Evolutionary conservation across 2,797 vertebrate species (phyloP).

Genomic region (Thamnophis elegans): DNA sequence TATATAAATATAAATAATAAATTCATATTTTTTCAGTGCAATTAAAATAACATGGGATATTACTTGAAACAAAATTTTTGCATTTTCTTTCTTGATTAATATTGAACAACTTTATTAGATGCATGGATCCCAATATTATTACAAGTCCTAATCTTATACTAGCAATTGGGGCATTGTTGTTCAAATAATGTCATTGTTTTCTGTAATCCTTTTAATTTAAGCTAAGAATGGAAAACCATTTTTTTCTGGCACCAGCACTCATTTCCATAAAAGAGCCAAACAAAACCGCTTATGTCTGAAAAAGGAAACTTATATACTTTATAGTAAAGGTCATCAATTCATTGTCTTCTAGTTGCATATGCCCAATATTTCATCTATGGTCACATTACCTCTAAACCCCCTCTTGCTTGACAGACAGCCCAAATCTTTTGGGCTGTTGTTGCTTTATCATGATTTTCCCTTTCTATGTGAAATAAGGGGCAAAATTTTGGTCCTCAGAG

Average conservation of each 20-base stretch:
- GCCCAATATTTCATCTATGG: background rate
- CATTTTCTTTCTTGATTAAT: background rate
- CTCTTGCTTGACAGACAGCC: background rate
- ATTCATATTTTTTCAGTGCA: background rate
- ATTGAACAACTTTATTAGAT: background rate
- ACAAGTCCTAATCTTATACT: background rate
- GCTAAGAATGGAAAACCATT: background rate
- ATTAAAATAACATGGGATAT: background rate
- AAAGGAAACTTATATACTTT: background rate
- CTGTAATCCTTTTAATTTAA: background rate
- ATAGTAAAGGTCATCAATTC: background rate
- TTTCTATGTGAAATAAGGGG: background rate
- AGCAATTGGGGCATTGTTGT: background rate
- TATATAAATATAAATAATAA: too few relatives aligned
- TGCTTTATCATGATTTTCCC: background rate
- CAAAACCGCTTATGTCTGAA: background rate
- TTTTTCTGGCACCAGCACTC: background rate
- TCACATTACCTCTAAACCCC: background rate
- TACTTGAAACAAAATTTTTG: background rate
- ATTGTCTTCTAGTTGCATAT: background rate
- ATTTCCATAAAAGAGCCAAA: background rate
- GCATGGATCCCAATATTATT: background rate
- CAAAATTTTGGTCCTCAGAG: background rate
- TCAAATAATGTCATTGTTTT: background rate
- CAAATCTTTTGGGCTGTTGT: background rate